Conservation (phyloP, 2,888 invertebrate species). For the Drosophila neoperkinsi region DNA sequence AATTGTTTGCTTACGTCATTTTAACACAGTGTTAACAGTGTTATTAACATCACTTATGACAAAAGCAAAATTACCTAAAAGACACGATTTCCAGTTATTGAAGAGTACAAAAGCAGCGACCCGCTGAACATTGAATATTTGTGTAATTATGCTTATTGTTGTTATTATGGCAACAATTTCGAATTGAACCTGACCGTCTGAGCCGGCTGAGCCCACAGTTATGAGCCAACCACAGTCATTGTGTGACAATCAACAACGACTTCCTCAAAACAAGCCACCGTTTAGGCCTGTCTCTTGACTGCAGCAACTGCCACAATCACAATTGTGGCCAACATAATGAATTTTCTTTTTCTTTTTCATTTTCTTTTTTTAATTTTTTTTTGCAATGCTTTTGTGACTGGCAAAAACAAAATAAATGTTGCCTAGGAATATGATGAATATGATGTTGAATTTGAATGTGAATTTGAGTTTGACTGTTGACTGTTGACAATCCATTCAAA, state of each 20-base stretch:
- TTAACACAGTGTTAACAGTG: conserved; percentile 3
- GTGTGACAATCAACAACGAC: conserved; percentile 57
- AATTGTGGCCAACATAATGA: conserved; percentile 34
- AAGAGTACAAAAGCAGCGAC: conserved; percentile 39
- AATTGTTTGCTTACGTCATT: neutral
- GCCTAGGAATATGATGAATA: conserved; percentile 12
- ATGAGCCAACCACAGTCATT: conserved; percentile 42
- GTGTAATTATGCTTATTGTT: conserved; percentile 35
- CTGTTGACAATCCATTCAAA: conserved; percentile 45
- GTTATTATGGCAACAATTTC: conserved; percentile 50
- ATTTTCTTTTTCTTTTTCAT: conserved; percentile 18
- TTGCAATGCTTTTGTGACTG: conserved; percentile 34
- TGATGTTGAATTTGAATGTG: conserved; percentile 21
- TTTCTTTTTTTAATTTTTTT: conserved; percentile 3
- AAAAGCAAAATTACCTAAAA: neutral
- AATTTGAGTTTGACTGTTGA: conserved; percentile 16
- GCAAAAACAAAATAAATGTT: conserved; percentile 21
- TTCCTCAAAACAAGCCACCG: conserved; percentile 50
- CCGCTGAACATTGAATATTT: conserved; percentile 4
- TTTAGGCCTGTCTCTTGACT: conserved; percentile 34
- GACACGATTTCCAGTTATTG: neutral
- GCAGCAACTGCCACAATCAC: conserved; percentile 25
- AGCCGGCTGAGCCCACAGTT: conserved; percentile 38
- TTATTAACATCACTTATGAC: neutral
- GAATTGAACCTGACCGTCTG: conserved; percentile 65